Evolutionary conservation across 1,140 invertebrate species (phyloP).

Genomic region (Anagrus nilaparvatae): DNA sequence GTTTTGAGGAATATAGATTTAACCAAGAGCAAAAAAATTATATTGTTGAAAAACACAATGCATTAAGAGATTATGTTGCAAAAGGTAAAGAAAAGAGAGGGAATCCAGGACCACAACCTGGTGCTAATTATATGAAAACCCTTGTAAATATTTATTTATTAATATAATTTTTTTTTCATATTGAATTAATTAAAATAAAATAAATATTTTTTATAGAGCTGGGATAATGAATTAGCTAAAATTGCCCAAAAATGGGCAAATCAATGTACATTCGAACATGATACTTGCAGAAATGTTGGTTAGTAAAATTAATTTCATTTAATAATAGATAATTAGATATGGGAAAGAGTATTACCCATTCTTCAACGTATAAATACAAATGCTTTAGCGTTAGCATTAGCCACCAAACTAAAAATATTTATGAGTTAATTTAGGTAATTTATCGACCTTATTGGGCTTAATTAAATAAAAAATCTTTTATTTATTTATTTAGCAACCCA

Average conservation of each 20-base stretch:
- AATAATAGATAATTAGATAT: too few species aligned
- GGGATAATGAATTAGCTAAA: constrained; percentile 34
- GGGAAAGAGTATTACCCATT: too few species aligned
- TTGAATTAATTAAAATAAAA: background rate
- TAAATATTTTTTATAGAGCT: constrained; percentile 24
- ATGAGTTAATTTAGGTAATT: too few species aligned
- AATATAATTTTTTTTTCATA: background rate
- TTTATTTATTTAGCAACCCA: too few species aligned
- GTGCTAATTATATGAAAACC: background rate
- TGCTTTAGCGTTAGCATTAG: too few species aligned
- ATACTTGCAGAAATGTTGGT: constrained; percentile 17
- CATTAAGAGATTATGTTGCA: background rate
- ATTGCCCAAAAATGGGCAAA: constrained; percentile 38
- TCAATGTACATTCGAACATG: constrained; percentile 34
- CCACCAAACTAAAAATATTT: too few species aligned
- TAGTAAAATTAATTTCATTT: too few species aligned
- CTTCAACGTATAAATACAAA: too few species aligned
- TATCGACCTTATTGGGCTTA: too few species aligned
- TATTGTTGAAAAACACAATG: background rate
- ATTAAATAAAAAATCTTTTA: too few species aligned
- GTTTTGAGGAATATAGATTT: constrained; percentile 1
- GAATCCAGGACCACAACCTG: constrained; percentile 7
- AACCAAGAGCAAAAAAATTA: background rate
- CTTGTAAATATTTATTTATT: background rate
- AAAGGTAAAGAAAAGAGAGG: background rate